Conservation (phyloP, 2,113 vertebrate species). For the Tapirus terrestris region DNA sequence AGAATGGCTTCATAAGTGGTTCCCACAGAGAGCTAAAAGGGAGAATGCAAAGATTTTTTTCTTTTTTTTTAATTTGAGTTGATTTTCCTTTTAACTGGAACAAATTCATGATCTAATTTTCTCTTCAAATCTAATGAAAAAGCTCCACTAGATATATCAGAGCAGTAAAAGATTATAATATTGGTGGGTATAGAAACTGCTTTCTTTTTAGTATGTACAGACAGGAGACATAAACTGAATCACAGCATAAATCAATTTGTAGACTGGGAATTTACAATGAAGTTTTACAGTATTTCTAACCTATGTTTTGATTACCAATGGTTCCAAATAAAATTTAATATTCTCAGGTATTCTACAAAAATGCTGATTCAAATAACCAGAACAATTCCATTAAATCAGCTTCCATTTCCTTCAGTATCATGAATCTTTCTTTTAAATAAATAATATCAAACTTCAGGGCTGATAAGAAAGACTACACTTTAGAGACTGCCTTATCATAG, state of each 20-base stretch:
- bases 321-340: constrained; percentile 51
- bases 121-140: constrained; percentile 53
- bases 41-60: not conserved
- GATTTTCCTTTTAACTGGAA: constrained; percentile 7
- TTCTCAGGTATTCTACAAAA: not conserved
- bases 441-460: not conserved
- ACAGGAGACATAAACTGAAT: constrained; percentile 24
- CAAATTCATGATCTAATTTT: constrained; percentile 36
- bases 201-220: not conserved
- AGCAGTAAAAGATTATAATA: constrained; percentile 5
- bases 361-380: constrained; percentile 35
- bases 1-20: constrained; percentile 27
- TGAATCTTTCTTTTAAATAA: constrained; percentile 48
- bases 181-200: not conserved
- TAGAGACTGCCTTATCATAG: not conserved
- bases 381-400: not conserved
- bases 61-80: not conserved
- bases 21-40: not conserved
- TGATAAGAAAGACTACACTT: constrained; percentile 28
- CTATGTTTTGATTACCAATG: constrained; percentile 38
- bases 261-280: constrained; percentile 28
- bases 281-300: constrained; percentile 44
- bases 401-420: constrained; percentile 20
- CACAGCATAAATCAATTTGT: constrained; percentile 8
- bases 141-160: not conserved